Evolutionary conservation across 2,888 invertebrate genomes (phyloP).

Genomic region (Polydrusus tereticollis): DNA sequence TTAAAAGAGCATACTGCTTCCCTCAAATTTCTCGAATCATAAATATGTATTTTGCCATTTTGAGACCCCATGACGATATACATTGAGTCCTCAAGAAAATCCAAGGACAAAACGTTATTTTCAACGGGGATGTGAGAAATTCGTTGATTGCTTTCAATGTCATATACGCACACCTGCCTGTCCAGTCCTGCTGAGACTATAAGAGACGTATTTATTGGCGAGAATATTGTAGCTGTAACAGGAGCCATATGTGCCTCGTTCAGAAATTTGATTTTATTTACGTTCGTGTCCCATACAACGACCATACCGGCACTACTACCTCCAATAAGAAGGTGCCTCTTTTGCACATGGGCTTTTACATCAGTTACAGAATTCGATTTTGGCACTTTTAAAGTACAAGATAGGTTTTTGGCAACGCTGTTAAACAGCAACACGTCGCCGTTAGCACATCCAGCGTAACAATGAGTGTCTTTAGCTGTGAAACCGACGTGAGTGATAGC

Average conservation of each 20-base stretch:
- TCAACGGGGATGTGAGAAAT: slow-evolving; percentile 58
- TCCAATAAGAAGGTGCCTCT: slow-evolving; percentile 60
- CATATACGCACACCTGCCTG: slow-evolving; percentile 72
- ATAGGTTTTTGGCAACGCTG: slow-evolving; percentile 57
- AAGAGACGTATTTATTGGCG: slow-evolving; percentile 71
- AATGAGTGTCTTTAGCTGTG: slow-evolving; percentile 62
- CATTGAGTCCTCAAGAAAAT: slow-evolving; percentile 58
- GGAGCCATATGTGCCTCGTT: slow-evolving; percentile 70
- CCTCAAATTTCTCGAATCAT: slow-evolving; percentile 71
- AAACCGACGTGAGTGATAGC: slow-evolving; percentile 60
- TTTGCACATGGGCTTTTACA: slow-evolving; percentile 60
- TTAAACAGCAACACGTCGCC: slow-evolving; percentile 63
- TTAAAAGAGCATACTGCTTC: slow-evolving; percentile 68
- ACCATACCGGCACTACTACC: slow-evolving; percentile 65
- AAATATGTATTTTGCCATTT: slow-evolving; percentile 70
- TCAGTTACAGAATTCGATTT: slow-evolving; percentile 60
- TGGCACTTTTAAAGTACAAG: slow-evolving; percentile 60
- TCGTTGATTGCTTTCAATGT: slow-evolving; percentile 67
- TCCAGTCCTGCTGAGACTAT: slow-evolving; percentile 72
- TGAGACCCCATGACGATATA: slow-evolving; percentile 72
- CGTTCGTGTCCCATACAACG: slow-evolving; percentile 64
- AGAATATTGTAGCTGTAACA: slow-evolving; percentile 72
- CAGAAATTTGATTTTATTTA: slow-evolving; percentile 57
- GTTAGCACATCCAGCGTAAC: slow-evolving; percentile 61
- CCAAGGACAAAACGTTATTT: slow-evolving; percentile 61